Evolutionary conservation across 2,113 vertebrate genomes (phyloP).

Genomic region (Arizona elegans): DNA sequence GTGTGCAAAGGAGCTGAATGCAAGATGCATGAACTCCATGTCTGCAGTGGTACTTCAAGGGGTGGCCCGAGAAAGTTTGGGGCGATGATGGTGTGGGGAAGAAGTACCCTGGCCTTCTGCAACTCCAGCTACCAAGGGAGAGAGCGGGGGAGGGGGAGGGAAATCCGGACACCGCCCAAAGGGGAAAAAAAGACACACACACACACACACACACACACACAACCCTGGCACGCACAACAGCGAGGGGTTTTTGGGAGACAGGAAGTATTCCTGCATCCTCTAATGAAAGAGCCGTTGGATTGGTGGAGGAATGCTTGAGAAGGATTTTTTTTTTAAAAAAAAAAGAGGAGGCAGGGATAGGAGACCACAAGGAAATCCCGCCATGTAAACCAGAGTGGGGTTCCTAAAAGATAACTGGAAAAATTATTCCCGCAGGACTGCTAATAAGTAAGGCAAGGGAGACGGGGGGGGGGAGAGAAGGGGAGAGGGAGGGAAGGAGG

Average conservation of each 20-base stretch:
- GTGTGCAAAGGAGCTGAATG: not conserved
- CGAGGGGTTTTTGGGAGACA: not conserved
- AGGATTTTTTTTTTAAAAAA: too few species aligned
- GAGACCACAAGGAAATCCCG: not conserved
- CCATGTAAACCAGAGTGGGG: not conserved
- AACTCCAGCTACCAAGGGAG: not conserved
- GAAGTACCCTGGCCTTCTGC: not conserved
- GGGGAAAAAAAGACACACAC: not conserved
- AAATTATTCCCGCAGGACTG: not conserved
- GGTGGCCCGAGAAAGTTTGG: not conserved
- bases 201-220: not conserved
- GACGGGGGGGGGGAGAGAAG: too few species aligned
- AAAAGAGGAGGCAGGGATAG: not conserved
- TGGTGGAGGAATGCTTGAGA: not conserved
- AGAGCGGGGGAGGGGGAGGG: not conserved
- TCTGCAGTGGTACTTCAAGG: not conserved
- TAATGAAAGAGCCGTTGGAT: not conserved
- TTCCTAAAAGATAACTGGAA: not conserved
- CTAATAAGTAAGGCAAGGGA: not conserved
- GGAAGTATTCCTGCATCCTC: not conserved
- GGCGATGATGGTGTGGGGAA: not conserved
- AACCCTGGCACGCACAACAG: not conserved
- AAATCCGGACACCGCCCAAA: not conserved
- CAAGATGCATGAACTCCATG: not conserved
- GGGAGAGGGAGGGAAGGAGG: too few species aligned